phyloP scores from a whole-genome alignment of 1,140 invertebrate genomes.

The Ceratosolen solmsi region DNA sequence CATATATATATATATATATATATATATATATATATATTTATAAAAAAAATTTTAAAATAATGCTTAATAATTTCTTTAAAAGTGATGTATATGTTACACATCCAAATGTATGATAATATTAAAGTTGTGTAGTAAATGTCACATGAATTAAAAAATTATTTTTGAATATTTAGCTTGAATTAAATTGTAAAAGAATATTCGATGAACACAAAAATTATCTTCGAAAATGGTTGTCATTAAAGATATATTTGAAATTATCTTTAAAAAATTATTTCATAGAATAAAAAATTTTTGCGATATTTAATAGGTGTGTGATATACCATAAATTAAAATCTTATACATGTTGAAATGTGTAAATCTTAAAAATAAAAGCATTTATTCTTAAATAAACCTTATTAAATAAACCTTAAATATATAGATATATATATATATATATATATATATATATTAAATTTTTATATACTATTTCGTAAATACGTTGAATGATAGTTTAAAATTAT shows the following conservation, averaged over 20 bases:
- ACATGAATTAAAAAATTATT: slow-evolving; percentile 35
- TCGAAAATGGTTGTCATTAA: too few species aligned
- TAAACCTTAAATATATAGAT: background rate
- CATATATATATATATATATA: too few species aligned
- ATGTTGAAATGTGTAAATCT: slow-evolving; percentile 33
- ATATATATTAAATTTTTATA: background rate
- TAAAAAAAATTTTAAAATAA: slow-evolving; percentile 35
- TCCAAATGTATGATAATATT: slow-evolving; percentile 30
- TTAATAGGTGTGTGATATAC: slow-evolving; percentile 11
- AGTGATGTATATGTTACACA: slow-evolving; percentile 31
- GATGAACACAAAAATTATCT: background rate
- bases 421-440: background rate
- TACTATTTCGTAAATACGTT: too few species aligned
- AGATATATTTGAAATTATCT: background rate
- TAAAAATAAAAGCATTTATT: slow-evolving; percentile 45
- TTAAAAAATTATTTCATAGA: background rate
- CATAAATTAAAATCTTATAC: slow-evolving; percentile 30
- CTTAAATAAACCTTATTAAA: slow-evolving; percentile 43
- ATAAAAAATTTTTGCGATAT: background rate
- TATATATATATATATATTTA: slow-evolving; percentile 45
- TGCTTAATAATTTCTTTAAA: slow-evolving; percentile 26
- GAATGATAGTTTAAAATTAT: too few species aligned
- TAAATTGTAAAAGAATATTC: slow-evolving; percentile 13
- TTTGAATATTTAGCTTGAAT: slow-evolving; percentile 36
- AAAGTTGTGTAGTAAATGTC: slow-evolving; percentile 22